These are phyloP conservation scores for Saccopteryx bilineata DNA, from an alignment of 2,113 vertebrate species.

Conservation along the genomic window DNA sequence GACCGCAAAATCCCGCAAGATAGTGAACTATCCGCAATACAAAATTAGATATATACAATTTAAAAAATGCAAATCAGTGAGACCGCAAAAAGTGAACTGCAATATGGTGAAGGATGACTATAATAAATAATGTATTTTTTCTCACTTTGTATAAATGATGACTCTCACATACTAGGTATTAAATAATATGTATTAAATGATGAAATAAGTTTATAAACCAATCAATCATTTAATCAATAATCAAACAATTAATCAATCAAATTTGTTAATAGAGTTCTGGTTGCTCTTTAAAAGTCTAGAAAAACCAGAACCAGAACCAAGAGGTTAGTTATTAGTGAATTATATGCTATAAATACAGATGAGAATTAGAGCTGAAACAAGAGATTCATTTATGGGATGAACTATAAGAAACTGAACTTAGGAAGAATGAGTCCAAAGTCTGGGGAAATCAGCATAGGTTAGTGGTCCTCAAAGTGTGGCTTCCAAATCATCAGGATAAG, in stretches of 20 bases:
- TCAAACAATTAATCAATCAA: conserved; percentile 1
- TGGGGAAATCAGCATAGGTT: background rate
- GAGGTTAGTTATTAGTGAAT: background rate
- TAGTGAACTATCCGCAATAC: too few relatives aligned
- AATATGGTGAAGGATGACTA: too few relatives aligned
- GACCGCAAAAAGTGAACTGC: too few relatives aligned
- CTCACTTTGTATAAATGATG: background rate
- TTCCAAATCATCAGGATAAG: background rate
- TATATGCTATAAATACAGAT: background rate
- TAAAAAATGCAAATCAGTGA: too few relatives aligned
- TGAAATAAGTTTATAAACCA: background rate
- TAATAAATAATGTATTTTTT: background rate
- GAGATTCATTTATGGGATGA: background rate
- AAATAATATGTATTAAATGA: conserved; percentile 14
- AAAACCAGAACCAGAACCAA: background rate
- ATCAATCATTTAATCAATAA: background rate
- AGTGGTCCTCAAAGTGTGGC: background rate
- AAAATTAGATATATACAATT: too few relatives aligned
- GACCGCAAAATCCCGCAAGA: too few relatives aligned
- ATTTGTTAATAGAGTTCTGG: background rate
- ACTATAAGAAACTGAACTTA: background rate
- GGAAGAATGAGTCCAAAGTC: background rate
- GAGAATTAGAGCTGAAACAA: background rate
- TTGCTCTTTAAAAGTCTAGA: background rate
- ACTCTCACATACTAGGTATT: background rate